Base-by-base conservation (phyloP, 2,888 invertebrate genomes). In the Drosophila austrosaltans region DNA sequence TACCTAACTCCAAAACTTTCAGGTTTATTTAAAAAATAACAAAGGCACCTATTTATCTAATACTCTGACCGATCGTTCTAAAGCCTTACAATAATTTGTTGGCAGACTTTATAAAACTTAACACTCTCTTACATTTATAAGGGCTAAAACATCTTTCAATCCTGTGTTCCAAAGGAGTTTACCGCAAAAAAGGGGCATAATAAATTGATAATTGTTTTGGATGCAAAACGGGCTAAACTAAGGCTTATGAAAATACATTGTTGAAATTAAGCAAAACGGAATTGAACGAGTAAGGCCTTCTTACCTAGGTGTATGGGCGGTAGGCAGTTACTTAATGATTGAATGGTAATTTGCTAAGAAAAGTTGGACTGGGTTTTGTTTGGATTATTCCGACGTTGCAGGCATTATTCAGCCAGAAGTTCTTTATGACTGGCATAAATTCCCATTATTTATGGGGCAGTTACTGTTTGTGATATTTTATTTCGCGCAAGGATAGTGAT, bases 401-500 rank as follows among this genome's bases (percentile, higher is more conserved):
- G 3, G 63, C 44, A 48, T 32, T n/a, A 20, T n/a, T 30, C 36
- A 54, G 44, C 36, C 53, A 40, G 62, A 59, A 56, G 68, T 69
- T 72, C 68, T 70, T 77, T 79, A 69, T 87, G 79, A 77, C 72
- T 72, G 73, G 86, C 88, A 91, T 89, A 91, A 91, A 91, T 91
- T 91, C 87, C 86, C 85, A 91, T 91, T 91, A 91, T 91, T 91
- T 91, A 91, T 91, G 89, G 82, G 87, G 84, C 84, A 87, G 82
- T 85, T 81, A 84, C 91, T 91, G 91, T 90, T 91, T 90, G 85
- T 91, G 91, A 91, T 90, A 90, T 87, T 91, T 91, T 84, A 90
- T 89, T 89, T 90, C 79, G 89, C 86, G 82, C 82, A 84, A 89
- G 88, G 79, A 85, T 82, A 75, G 83, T 86, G 69, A 77, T 77